Evolutionary conservation across 1,140 invertebrate species (phyloP).

Genomic region (Anthonomus grandis): DNA sequence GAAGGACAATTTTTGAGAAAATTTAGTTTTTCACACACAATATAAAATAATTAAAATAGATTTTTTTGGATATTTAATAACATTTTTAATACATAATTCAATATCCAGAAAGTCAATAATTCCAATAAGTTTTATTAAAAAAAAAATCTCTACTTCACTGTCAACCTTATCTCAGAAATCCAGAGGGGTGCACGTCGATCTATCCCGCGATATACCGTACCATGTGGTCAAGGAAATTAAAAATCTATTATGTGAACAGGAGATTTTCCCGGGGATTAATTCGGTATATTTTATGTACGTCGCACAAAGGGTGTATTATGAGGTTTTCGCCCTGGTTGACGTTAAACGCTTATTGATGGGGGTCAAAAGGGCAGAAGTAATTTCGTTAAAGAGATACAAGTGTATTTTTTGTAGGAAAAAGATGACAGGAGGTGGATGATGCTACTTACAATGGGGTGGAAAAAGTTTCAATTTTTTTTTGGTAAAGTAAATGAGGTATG

Average conservation of each 20-base stretch:
- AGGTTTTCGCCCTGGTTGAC: constrained; percentile 25
- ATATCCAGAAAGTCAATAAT: too few relatives aligned
- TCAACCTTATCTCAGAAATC: too few relatives aligned
- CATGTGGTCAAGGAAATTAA: constrained; percentile 44
- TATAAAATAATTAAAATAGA: too few relatives aligned
- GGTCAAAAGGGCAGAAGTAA: constrained; percentile 17
- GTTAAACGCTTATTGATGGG: constrained; percentile 6
- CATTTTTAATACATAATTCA: too few relatives aligned
- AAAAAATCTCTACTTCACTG: too few relatives aligned
- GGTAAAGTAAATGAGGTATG: too few relatives aligned
- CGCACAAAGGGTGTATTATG: constrained; percentile 20
- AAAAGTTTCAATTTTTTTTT: too few relatives aligned
- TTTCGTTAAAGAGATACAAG: not conserved
- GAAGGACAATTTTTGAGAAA: constrained; percentile 12
- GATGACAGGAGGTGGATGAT: not conserved
- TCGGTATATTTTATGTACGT: constrained; percentile 17
- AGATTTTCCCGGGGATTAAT: constrained; percentile 26
- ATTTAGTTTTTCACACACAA: too few relatives aligned
- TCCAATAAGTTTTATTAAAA: too few relatives aligned
- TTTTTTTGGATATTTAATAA: too few relatives aligned
- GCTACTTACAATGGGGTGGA: too few relatives aligned
- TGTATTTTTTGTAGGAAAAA: not conserved
- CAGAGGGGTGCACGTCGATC: too few relatives aligned
- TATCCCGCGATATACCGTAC: constrained; percentile 28
- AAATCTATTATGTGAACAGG: constrained; percentile 34